Base-by-base conservation (phyloP, 2,113 vertebrate species). In the Danionella cerebrum region DNA sequence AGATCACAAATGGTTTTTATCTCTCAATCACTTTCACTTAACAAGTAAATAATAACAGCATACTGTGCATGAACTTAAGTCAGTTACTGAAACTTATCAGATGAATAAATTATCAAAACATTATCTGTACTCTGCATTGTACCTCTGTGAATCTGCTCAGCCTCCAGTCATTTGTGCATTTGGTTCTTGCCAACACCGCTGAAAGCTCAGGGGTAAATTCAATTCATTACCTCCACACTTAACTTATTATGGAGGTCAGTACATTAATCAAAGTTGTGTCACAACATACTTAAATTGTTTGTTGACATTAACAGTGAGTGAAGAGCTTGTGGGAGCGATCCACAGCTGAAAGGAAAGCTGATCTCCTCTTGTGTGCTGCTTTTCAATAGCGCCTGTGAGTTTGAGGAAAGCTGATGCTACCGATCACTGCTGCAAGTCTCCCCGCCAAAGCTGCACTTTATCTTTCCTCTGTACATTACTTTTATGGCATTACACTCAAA, bases 331-430 rank as follows among this genome's bases (percentile, higher is more conserved):
- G 33, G 35, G 18, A 13, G 52, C 48, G 13, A 16, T 9, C 22
- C 4, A 11, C 14, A 59, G 27, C 38, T 24, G 55, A 53, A 67
- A 70, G 45, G 65, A 63, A 70, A 74, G 59, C 62, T 25, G 62
- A 62, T 63, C 64, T 65, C 55, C 41, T 48, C 59, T 52, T 44
- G 53, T 65, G 35, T 24, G 50, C 39, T 45, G n/a, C 29, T 21
- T 38, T 29, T 74, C 44, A 77, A 68, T 60, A 58, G 66, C 21
- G 12, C 51, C 38, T 41, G 39, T 60, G 64, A 53, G 14, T 57
- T 51, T 12, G 41, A 66, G 73, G 80, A 81, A 79, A 79, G 65
- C 36, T 48, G 70, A 78, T 78, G 69, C 77, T 64, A 42, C 70
- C 25, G 51, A 64, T 64, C 54, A 24, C 55, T 53, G 69, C 50